These are phyloP conservation scores for Thymelicus sylvestris DNA, from an alignment of 2,888 invertebrate genomes.

Conservation along the genomic window DNA sequence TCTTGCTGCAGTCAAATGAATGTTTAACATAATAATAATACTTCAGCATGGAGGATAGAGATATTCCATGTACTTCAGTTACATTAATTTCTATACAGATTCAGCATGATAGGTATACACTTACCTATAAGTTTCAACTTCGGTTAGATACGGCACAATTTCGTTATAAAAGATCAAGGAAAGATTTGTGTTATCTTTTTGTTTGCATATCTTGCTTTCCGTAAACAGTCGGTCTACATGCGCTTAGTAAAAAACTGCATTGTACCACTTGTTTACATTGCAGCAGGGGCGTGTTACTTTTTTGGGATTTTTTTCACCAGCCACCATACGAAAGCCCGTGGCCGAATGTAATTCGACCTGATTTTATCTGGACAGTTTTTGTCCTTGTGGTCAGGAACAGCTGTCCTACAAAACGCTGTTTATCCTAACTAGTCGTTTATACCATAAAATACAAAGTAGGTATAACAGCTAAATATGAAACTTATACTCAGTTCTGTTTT, in stretches of 20 bases:
- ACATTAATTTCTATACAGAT: too few species aligned
- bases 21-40: too few species aligned
- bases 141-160: too few species aligned
- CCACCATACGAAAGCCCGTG: slow-evolving; percentile 59
- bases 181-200: slow-evolving; percentile 6
- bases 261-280: slow-evolving; percentile 61
- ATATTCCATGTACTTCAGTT: too few species aligned
- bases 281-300: slow-evolving; percentile 57
- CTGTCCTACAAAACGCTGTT: slow-evolving; percentile 65
- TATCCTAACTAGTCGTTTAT: slow-evolving; percentile 38
- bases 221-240: slow-evolving; percentile 19
- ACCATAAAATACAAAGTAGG: slow-evolving; percentile 10
- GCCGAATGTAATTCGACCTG: slow-evolving; percentile 81
- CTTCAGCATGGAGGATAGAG: too few species aligned
- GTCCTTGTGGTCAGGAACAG: slow-evolving; percentile 80
- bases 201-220: slow-evolving; percentile 18
- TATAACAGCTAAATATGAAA: slow-evolving; percentile 14
- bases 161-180: background rate
- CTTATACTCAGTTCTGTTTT: background rate
- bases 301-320: slow-evolving; percentile 64
- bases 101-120: too few species aligned
- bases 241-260: slow-evolving; percentile 17
- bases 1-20: too few species aligned
- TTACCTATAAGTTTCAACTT: too few species aligned
- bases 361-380: slow-evolving; percentile 80